Evolutionary conservation across 2,797 vertebrate genomes (phyloP).

Genomic region (Babyrousa celebensis): DNA sequence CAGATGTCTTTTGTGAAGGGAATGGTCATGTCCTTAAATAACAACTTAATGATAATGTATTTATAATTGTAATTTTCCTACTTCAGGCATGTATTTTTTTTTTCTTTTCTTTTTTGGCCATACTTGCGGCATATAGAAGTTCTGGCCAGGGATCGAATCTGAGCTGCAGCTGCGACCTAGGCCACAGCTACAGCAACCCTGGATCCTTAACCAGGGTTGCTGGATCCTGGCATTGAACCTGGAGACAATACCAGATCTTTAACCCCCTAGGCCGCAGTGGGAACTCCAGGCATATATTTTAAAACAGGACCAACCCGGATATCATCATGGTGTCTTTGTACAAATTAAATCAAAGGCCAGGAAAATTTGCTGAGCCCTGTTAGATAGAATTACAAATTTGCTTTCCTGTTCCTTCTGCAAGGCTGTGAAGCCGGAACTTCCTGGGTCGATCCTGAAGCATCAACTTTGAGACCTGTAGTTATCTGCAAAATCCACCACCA

Average conservation of each 20-base stretch:
- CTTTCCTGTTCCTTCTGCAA: not conserved
- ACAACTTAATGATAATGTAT: not conserved
- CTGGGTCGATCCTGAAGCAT: not conserved
- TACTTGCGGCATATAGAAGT: too few species aligned
- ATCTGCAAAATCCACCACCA: not conserved
- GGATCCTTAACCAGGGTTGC: too few species aligned
- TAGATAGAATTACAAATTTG: too few species aligned
- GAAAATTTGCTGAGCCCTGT: not conserved
- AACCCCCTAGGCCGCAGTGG: too few species aligned
- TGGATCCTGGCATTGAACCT: too few species aligned
- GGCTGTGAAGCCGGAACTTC: not conserved
- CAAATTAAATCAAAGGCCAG: not conserved
- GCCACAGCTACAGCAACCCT: too few species aligned
- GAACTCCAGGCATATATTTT: not conserved
- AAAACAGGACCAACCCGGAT: not conserved
- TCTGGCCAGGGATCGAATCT: too few species aligned
- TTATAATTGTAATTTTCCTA: not conserved
- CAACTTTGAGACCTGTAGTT: rapidly evolving
- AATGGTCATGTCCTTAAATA: conserved; percentile 1
- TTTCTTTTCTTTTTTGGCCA: too few species aligned
- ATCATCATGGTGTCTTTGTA: not conserved
- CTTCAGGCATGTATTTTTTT: not conserved
- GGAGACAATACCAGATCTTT: too few species aligned
- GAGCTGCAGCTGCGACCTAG: too few species aligned
- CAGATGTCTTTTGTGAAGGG: not conserved